These are phyloP conservation scores for Lamellibrachia luymesi DNA, from an alignment of 1,140 invertebrate genomes.

Conservation along the genomic window DNA sequence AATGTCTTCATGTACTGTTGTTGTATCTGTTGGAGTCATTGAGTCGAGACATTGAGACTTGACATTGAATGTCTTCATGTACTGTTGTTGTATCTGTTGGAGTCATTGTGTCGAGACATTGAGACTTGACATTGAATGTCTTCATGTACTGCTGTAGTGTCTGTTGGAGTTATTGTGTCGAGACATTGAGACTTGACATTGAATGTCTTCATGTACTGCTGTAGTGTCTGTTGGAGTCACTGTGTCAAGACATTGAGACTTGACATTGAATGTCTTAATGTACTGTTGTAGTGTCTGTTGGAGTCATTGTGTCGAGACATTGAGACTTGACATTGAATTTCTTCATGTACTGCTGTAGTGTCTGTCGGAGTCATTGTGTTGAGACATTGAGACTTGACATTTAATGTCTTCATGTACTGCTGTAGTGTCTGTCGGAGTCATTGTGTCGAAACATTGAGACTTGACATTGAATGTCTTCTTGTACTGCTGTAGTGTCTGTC, in stretches of 20 bases:
- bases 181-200: not conserved
- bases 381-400: not conserved
- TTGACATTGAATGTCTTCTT: not conserved
- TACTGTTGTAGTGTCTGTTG: not conserved
- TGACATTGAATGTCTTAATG: not conserved
- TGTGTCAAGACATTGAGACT: not conserved
- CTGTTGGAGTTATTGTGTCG: not conserved
- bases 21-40: not conserved
- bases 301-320: not conserved
- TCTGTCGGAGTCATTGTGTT: not conserved
- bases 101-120: not conserved
- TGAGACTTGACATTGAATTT: not conserved
- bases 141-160: not conserved
- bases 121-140: not conserved
- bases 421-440: not conserved
- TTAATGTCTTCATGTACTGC: not conserved
- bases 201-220: not conserved
- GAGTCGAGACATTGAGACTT: not conserved
- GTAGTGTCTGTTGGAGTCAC: not conserved
- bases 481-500: slow-evolving; percentile 59
- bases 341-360: not conserved
- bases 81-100: not conserved
- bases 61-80: not conserved
- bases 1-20: not conserved
- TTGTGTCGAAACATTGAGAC: not conserved